phyloP scores from a whole-genome alignment of 2,888 invertebrate genomes.

The Meteorus cinctellus region DNA sequence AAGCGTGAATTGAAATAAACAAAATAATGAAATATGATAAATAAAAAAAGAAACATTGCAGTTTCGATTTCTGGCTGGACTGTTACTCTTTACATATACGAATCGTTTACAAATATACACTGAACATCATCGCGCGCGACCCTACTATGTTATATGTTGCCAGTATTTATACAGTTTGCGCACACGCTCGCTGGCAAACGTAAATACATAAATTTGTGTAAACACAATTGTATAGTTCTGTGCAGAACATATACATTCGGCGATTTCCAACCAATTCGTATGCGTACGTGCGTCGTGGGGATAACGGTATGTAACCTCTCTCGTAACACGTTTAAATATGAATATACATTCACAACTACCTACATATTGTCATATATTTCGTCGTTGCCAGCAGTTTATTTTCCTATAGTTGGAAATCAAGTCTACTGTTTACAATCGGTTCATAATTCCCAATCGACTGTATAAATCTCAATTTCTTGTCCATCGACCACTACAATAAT shows the following conservation, averaged over 20 bases:
- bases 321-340: background rate
- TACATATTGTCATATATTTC: background rate
- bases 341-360: background rate
- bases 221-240: conserved; percentile 47
- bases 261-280: conserved; percentile 2
- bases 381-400: background rate
- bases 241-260: background rate
- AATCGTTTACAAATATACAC: conserved; percentile 8
- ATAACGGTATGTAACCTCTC: conserved; percentile 1
- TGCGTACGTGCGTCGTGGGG: conserved; percentile 23
- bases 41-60: background rate
- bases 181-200: conserved; percentile 16
- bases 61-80: background rate
- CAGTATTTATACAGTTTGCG: conserved; percentile 12
- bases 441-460: background rate
- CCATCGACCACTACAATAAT: background rate
- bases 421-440: background rate
- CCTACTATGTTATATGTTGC: background rate
- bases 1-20: background rate
- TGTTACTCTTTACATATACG: conserved; percentile 19
- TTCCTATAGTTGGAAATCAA: background rate
- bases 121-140: background rate
- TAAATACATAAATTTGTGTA: conserved; percentile 47
- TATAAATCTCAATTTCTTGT: background rate
- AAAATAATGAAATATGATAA: conserved; percentile 1